Evolutionary conservation across 2,888 invertebrate genomes (phyloP).

Genomic region (Microchrysa polita): DNA sequence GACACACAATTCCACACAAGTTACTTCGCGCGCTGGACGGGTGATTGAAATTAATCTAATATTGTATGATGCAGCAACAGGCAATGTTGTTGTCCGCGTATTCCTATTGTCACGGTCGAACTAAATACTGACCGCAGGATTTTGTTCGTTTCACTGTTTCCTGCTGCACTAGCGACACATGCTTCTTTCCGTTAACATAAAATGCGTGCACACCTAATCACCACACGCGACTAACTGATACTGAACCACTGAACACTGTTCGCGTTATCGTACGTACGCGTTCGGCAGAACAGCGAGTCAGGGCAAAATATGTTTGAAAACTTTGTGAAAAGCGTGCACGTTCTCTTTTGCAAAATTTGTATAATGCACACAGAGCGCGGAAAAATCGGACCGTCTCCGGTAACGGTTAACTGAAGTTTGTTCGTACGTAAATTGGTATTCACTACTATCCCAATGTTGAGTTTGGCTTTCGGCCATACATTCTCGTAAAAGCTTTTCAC

Average conservation of each 20-base stretch:
- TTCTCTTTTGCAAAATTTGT: background rate
- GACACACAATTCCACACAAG: constrained; percentile 13
- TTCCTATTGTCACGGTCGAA: background rate
- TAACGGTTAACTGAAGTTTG: constrained; percentile 48
- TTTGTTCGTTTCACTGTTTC: background rate
- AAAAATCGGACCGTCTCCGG: constrained; percentile 41
- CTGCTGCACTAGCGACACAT: background rate
- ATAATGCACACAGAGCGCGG: constrained; percentile 8
- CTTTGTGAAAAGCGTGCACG: constrained; percentile 6
- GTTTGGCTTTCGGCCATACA: constrained; percentile 17
- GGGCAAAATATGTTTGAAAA: background rate
- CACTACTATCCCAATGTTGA: constrained; percentile 34
- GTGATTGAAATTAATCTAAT: too few species aligned
- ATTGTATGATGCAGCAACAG: too few species aligned
- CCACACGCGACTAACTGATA: constrained; percentile 65
- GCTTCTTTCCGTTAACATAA: constrained; percentile 6
- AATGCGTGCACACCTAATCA: constrained; percentile 13
- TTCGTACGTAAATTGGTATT: constrained; percentile 32
- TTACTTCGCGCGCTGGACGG: constrained; percentile 20
- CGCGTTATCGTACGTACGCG: background rate
- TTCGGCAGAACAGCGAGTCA: too few species aligned
- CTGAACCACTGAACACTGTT: too few species aligned
- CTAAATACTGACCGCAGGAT: constrained; percentile 6
- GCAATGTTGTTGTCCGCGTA: background rate
- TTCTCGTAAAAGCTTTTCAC: constrained; percentile 38